Base-by-base conservation (phyloP, 2,888 invertebrate species). In the Hirtodrosophila cameraria region DNA sequence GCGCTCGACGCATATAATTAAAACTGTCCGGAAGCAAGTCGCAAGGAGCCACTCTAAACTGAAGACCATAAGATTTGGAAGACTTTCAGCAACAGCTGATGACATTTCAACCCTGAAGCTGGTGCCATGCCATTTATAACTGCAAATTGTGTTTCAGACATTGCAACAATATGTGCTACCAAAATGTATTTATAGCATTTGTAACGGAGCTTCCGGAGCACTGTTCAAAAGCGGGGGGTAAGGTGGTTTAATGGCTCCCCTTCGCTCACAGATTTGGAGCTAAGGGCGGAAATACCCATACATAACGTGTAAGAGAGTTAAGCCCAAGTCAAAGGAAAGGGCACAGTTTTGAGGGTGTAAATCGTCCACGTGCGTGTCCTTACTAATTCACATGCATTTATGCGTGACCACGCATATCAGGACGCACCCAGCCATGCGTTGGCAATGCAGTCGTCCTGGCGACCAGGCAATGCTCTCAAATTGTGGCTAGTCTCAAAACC, bases 331-430 rank as follows among this genome's bases (percentile, higher is more conserved):
- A 23, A 35, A 20, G 28, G 35, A 15, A 8, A 27, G 45, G 45
- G n/a, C 15, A 4, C 33, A 9, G 11, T 18, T 4, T 23, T 30
- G 20, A 16, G 16, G 20, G 11, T n/a, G n/a, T 45, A 55, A 64
- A 41, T 30, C 42, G 38, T 54, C 42, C 66, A 74, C 62, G 75
- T 86, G 73, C 72, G 77, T 75, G 59, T 64, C 60, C 62, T 75
- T 50, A 69, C 74, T 87, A 88, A 88, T 87, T 87, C 80, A 70
- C 73, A 75, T 87, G 87, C 88, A 88, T 82, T 87, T 84, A 80
- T 82, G 87, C 86, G 80, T 86, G 79, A 71, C 82, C 75, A 86
- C 69, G 86, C 69, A 57, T n/a, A n/a, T n/a, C 62, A 62, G 76
- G n/a, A 60, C 50, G 1, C 38, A 33, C 33, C 53, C 58, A 53